Percentiles rank a stretch among this genome's conserved stretches.
Conservation (phyloP, 2,888 invertebrate genomes). For the Epinotia bilunana region DNA sequence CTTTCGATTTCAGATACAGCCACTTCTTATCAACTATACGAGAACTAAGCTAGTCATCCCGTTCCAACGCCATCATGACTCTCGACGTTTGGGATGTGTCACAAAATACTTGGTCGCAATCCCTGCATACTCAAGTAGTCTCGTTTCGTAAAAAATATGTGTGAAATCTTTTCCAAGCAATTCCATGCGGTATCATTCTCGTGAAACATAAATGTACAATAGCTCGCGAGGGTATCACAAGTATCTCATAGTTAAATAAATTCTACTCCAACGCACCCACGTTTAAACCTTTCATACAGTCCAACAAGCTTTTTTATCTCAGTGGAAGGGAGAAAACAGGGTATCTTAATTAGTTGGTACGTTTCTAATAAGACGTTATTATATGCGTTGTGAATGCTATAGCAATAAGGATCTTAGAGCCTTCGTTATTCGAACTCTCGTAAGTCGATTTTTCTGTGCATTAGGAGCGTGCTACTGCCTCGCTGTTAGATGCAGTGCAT, state of each 20-base stretch:
- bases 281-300: slow-evolving; percentile 29
- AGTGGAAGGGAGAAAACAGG: slow-evolving; percentile 25
- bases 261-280: slow-evolving; percentile 22
- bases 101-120: too few relatives aligned
- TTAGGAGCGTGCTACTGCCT: not conserved
- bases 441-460: not conserved
- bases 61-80: too few relatives aligned
- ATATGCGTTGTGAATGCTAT: not conserved
- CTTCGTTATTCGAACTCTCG: not conserved
- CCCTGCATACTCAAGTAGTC: too few relatives aligned
- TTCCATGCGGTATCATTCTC: not conserved
- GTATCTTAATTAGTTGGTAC: slow-evolving; percentile 19
- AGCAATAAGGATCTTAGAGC: not conserved
- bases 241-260: slow-evolving; percentile 23
- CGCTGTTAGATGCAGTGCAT: too few relatives aligned
- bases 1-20: not conserved
- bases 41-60: too few relatives aligned
- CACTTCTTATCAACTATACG: too few relatives aligned
- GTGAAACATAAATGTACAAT: not conserved
- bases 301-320: slow-evolving; percentile 27
- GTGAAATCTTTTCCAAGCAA: too few relatives aligned
- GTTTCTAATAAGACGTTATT: not conserved
- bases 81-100: too few relatives aligned
- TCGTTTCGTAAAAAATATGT: too few relatives aligned
- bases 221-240: not conserved